Conservation (phyloP, 2,797 vertebrate species). For the Bovichtus variegatus region DNA sequence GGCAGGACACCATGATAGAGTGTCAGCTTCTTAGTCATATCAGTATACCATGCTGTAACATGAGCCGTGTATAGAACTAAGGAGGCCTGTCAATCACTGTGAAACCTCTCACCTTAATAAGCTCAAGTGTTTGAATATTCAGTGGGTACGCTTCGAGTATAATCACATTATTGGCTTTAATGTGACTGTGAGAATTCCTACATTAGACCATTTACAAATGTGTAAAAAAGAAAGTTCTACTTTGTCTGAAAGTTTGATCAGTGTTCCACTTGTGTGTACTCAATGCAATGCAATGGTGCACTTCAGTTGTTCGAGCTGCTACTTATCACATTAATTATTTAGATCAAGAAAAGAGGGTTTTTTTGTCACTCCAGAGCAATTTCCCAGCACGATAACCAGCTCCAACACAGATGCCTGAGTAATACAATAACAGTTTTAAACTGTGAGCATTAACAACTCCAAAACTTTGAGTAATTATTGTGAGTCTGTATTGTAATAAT, state of each 20-base stretch:
- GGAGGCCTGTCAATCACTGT: conserved; percentile 25
- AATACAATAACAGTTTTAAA: conserved; percentile 10
- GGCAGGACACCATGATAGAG: conserved; percentile 20
- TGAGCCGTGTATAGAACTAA: conserved; percentile 7
- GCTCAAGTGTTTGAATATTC: conserved; percentile 36
- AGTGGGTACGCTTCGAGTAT: conserved; percentile 18
- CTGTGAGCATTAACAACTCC: not conserved
- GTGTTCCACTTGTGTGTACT: conserved; percentile 1
- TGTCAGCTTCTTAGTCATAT: conserved; percentile 36
- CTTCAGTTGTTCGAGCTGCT: conserved; percentile 14
- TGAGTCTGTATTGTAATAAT: not conserved
- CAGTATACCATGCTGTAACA: conserved; percentile 14
- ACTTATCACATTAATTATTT: conserved; percentile 41
- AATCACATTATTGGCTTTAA: conserved; percentile 35
- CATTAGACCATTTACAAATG: conserved; percentile 23
- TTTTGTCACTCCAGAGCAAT: conserved; percentile 26
- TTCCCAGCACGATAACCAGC: conserved; percentile 5
- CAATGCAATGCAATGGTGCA: conserved; percentile 3
- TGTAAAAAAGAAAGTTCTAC: conserved; percentile 6
- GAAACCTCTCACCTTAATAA: conserved; percentile 38
- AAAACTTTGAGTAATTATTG: conserved; percentile 4
- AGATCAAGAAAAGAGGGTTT: conserved; percentile 6
- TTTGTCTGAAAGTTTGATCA: conserved; percentile 24
- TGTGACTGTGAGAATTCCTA: conserved; percentile 22
- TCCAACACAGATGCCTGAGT: conserved; percentile 7